Percentiles rank a stretch among this genome's conserved stretches.
Evolutionary conservation across 2,888 invertebrate species (phyloP).

Genomic region (Callosobruchus maculatus): DNA sequence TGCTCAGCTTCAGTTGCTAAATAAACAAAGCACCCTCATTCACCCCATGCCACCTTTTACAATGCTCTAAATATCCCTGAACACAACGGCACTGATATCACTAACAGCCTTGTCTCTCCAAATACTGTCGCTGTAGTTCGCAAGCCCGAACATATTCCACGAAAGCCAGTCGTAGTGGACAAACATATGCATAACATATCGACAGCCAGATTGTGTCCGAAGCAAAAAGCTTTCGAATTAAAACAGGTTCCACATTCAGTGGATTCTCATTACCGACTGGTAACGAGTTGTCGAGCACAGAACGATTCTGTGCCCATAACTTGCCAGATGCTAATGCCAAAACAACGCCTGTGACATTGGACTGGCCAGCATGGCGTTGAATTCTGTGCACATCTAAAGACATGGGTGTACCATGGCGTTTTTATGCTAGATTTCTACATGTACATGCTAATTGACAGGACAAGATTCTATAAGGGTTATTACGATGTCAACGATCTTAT

Average conservation of each 20-base stretch:
- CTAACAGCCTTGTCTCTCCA: too few relatives aligned
- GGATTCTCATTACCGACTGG: background rate
- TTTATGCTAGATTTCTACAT: too few relatives aligned
- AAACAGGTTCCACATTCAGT: background rate
- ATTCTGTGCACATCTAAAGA: background rate
- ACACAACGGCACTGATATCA: too few relatives aligned
- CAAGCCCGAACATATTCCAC: background rate
- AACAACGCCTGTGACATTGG: background rate
- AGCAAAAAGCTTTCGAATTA: background rate
- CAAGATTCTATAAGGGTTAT: too few relatives aligned
- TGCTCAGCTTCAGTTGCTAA: too few relatives aligned
- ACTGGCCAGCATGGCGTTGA: background rate
- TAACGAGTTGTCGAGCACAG: background rate
- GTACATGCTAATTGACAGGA: too few relatives aligned
- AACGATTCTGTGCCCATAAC: background rate
- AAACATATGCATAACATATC: background rate
- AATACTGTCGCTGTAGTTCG: too few relatives aligned
- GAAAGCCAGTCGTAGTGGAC: background rate
- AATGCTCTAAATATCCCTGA: too few relatives aligned
- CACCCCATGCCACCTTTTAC: too few relatives aligned
- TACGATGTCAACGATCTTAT: too few relatives aligned
- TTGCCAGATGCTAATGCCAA: background rate
- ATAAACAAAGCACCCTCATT: too few relatives aligned
- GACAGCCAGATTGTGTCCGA: background rate
- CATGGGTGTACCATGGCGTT: background rate